phyloP scores from a whole-genome alignment of 2,797 vertebrate genomes.

The Natrix natrix region DNA sequence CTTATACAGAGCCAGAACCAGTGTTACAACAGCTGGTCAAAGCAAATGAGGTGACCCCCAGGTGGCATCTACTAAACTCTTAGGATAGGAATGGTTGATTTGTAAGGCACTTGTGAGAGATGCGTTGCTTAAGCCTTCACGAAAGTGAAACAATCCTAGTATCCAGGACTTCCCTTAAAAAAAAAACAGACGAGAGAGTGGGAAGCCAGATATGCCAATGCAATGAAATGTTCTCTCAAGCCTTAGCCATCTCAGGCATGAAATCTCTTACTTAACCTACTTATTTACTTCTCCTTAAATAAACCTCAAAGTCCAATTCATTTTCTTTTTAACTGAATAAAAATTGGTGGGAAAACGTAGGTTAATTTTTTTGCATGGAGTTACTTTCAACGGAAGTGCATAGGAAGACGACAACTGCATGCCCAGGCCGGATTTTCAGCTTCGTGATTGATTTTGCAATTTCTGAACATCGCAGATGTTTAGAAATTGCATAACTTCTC shows the following conservation, averaged over 20 bases:
- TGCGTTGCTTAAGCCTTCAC: neutral
- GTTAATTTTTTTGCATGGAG: neutral
- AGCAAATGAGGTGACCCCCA: neutral
- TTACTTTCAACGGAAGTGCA: neutral
- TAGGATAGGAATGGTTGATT: neutral
- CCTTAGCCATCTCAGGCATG: neutral
- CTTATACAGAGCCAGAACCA: neutral
- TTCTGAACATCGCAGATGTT: neutral
- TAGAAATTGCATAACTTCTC: neutral
- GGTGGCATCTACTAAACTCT: neutral
- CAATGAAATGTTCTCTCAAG: neutral
- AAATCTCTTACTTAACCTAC: neutral
- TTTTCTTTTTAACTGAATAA: neutral
- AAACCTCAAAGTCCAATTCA: neutral
- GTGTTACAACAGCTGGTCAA: neutral
- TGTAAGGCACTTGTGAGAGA: neutral
- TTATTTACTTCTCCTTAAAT: neutral
- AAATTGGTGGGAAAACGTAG: neutral
- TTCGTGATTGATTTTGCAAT: neutral
- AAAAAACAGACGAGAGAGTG: neutral
- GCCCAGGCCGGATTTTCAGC: neutral
- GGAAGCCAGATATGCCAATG: neutral
- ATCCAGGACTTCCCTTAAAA: neutral
- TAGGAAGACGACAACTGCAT: neutral
- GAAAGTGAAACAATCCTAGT: neutral